A percentile compares a stretch with the other conserved stretches of the same genome.
phyloP scores from a whole-genome alignment of 2,888 invertebrate genomes.

The Encarsia formosa region DNA sequence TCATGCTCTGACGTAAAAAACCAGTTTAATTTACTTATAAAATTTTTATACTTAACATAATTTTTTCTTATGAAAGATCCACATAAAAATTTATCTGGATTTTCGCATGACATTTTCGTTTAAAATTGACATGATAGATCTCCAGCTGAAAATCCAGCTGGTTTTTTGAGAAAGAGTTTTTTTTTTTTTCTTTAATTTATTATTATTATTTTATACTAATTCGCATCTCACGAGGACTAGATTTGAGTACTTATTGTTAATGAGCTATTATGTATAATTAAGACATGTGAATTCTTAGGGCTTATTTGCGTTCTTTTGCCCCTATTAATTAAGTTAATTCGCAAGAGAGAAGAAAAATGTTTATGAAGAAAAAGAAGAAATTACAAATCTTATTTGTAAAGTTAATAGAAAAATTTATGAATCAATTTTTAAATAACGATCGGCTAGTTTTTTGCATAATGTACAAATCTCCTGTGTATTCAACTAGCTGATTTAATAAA shows the following conservation, averaged over 20 bases:
- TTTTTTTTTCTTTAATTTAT: neutral
- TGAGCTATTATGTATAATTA: conserved; percentile 31
- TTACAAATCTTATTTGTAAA: conserved; percentile 17
- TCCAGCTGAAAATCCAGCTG: too few relatives aligned
- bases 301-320: neutral
- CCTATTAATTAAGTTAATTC: conserved; percentile 4
- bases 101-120: too few relatives aligned
- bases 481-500: conserved; percentile 5
- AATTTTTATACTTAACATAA: neutral
- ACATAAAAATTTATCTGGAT: too few relatives aligned
- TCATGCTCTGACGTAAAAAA: too few relatives aligned
- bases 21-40: too few relatives aligned
- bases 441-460: conserved; percentile 6
- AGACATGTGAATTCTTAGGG: conserved; percentile 13
- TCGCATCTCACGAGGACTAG: conserved; percentile 47
- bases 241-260: conserved; percentile 50
- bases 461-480: conserved; percentile 9
- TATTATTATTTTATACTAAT: conserved; percentile 11
- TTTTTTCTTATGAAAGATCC: neutral
- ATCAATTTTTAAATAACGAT: neutral
- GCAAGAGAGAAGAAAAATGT: conserved; percentile 7
- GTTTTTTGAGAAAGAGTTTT: too few relatives aligned
- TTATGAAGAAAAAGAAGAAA: conserved; percentile 2
- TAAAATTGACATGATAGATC: too few relatives aligned
- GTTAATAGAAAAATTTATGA: neutral